phyloP scores from a whole-genome alignment of 1,140 invertebrate species.

The Lepidurus couesii region DNA sequence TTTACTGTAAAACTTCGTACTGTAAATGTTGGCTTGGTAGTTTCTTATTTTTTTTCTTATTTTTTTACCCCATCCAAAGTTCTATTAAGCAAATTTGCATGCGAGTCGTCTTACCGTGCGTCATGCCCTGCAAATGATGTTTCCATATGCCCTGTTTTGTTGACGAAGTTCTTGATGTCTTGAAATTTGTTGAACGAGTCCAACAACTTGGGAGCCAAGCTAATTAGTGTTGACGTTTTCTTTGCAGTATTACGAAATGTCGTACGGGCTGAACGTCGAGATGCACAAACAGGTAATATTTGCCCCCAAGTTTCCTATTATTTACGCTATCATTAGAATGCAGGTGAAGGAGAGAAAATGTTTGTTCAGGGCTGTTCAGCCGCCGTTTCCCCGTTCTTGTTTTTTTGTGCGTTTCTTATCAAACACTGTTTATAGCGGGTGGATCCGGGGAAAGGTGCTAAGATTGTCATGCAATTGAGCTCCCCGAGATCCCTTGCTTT shows the following conservation, averaged over 20 bases:
- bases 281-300: constrained; percentile 97
- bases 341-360: constrained; percentile 8
- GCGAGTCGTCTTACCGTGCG: too few relatives aligned
- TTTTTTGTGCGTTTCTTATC: background rate
- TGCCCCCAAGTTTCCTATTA: background rate
- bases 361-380: background rate
- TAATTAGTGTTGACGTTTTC: constrained; percentile 39
- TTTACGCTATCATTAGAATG: background rate
- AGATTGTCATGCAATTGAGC: constrained; percentile 19
- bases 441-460: background rate
- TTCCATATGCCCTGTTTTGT: too few relatives aligned
- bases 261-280: constrained; percentile 97
- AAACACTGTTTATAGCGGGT: background rate
- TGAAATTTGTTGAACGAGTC: background rate
- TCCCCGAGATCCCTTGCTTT: constrained; percentile 20
- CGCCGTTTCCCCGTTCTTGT: background rate
- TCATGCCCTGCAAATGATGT: too few relatives aligned
- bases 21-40: too few relatives aligned
- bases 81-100: too few relatives aligned
- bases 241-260: constrained; percentile 99
- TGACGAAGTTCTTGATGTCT: too few relatives aligned
- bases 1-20: too few relatives aligned
- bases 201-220: background rate
- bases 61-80: too few relatives aligned
- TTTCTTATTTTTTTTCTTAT: too few relatives aligned